A percentile compares a stretch with the other conserved stretches of the same genome.
phyloP scores from a whole-genome alignment of 2,888 invertebrate species.

The Agrenia bidenticulata region DNA sequence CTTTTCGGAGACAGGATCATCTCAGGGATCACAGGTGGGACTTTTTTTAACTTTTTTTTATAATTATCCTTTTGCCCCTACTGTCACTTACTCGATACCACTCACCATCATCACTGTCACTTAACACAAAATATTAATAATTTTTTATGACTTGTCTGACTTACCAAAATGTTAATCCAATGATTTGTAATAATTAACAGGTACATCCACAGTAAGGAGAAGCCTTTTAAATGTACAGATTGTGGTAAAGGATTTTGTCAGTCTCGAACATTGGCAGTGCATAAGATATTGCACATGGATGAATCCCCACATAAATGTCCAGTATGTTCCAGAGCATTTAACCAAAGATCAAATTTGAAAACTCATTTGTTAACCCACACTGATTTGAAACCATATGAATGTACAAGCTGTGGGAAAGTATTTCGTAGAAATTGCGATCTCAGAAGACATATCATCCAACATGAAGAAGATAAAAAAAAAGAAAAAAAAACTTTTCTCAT shows the following conservation, averaged over 20 bases:
- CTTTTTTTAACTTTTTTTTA: conserved; percentile 7
- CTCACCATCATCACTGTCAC: no score
- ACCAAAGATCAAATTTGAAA: conserved; percentile 85
- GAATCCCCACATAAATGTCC: conserved; percentile 91
- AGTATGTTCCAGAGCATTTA: conserved; percentile 83
- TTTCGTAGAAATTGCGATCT: conserved; percentile 89
- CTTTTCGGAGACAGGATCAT: conserved; percentile 95
- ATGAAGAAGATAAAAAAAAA: not conserved
- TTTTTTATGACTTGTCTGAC: no score
- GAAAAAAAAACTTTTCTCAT: conserved; percentile 12
- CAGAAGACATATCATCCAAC: conserved; percentile 69
- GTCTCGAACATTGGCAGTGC: conserved; percentile 89
- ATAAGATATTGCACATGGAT: conserved; percentile 90
- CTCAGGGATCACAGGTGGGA: conserved; percentile 86
- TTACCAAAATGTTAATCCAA: no score
- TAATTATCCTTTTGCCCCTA: no score
- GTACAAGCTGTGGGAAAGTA: conserved; percentile 65
- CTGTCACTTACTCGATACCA: no score
- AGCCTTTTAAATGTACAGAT: conserved; percentile 93
- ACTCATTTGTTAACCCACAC: conserved; percentile 86
- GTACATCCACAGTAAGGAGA: conserved; percentile 95
- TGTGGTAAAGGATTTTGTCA: conserved; percentile 98
- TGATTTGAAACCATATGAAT: conserved; percentile 87
- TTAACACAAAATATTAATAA: no score
- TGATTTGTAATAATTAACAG: not conserved